Conservation (phyloP, 2,888 invertebrate genomes). For the Allygus modestus region DNA sequence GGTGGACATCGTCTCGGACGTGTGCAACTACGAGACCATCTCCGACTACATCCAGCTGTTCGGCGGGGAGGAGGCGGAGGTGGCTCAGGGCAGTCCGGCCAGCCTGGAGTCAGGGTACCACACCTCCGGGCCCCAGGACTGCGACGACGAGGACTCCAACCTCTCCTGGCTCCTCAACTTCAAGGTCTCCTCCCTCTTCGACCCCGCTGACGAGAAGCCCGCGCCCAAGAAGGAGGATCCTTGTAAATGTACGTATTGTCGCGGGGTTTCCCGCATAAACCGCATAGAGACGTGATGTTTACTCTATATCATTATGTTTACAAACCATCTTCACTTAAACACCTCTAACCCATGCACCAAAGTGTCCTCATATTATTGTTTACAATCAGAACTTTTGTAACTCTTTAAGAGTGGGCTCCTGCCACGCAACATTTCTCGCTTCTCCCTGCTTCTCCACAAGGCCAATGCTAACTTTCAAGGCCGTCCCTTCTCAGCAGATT, state of each 20-base stretch:
- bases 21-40: slow-evolving; percentile 57
- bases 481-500: no score
- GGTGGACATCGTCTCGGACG: slow-evolving; percentile 22
- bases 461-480: no score
- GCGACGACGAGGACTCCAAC: slow-evolving; percentile 65
- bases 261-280: no score
- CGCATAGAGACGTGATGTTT: no score
- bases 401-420: no score
- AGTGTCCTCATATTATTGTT: no score
- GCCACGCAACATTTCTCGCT: no score
- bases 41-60: slow-evolving; percentile 60
- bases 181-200: slow-evolving; percentile 70
- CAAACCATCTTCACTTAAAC: no score
- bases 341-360: no score
- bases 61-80: slow-evolving; percentile 32
- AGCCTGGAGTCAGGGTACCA: slow-evolving; percentile 36
- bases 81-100: slow-evolving; percentile 1
- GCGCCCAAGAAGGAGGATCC: background rate
- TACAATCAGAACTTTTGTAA: no score
- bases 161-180: slow-evolving; percentile 71
- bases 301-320: no score
- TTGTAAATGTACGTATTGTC: slow-evolving; percentile 24
- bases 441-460: no score
- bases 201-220: slow-evolving; percentile 60
- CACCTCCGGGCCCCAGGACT: slow-evolving; percentile 34